Evolutionary conservation across 2,888 invertebrate species (phyloP), one percentile per base, ranked within the genome.

Genomic region (Tineola bisselliella): DNA sequence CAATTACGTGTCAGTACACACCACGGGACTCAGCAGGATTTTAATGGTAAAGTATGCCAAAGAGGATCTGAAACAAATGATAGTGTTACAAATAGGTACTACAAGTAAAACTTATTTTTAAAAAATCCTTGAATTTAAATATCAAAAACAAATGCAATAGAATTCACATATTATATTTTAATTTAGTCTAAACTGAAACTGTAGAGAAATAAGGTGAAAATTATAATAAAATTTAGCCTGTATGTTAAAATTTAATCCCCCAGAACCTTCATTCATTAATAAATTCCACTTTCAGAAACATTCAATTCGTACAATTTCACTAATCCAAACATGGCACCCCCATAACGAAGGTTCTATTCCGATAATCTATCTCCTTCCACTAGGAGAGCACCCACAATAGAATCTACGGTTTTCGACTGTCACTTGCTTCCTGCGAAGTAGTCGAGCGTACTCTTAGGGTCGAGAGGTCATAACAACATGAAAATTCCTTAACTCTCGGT

Each of bases 341-440:
- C 13, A 38, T 38, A 48, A 48, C 48, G 48, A 48, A 48, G 48
- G 48, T 48, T 19, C 59, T 61, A 56, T 56, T 19, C 17, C 59
- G 13, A 65, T 65, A 67, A 66, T 69, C 70, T 72, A 73, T 75
- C 71, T 72, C 66, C 65, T 68, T 67, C 66, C 64, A 64, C 66
- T 66, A 65, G 61, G 68, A 66, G 66, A 63, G 65, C 66, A 63
- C 63, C 56, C 63, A 68, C 72, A 71, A 71, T 71, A 65, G 70
- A 68, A 38, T 38, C 38, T 56, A 56, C 56, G 69, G 70, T 73
- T 72, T 71, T 72, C 70, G 69, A 69, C 65, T 74, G 70, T 74
- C 72, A 69, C 71, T 73, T 71, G 70, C 73, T 75, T 74, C 70
- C 71, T 56, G 56, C 19, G 61, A 30, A 17, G 52, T 56, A 56